phyloP scores from a whole-genome alignment of 1,140 invertebrate genomes.

The Grapholita molesta region DNA sequence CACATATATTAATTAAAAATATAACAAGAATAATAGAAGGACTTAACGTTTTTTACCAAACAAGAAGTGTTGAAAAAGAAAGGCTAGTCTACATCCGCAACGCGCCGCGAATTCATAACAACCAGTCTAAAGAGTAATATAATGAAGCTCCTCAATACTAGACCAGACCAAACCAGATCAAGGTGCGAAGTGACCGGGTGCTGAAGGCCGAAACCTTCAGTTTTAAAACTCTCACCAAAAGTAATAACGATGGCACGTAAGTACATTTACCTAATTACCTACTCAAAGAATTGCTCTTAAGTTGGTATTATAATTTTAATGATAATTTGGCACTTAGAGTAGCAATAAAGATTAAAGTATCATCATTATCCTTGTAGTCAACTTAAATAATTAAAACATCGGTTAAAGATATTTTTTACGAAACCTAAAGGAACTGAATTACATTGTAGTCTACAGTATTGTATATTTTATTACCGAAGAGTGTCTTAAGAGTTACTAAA shows the following conservation, averaged over 20 bases:
- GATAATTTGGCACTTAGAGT: background rate
- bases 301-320: background rate
- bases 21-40: background rate
- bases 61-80: background rate
- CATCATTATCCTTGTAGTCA: background rate
- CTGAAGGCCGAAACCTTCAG: background rate
- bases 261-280: background rate
- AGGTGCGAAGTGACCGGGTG: constrained; percentile 5
- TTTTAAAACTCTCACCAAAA: constrained; percentile 3
- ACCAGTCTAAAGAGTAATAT: background rate
- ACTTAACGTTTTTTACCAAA: background rate
- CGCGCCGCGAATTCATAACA: background rate
- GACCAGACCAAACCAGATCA: background rate
- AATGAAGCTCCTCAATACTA: background rate
- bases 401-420: background rate
- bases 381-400: background rate
- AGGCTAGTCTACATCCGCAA: background rate
- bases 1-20: no score
- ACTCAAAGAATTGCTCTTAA: no score
- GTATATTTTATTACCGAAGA: background rate
- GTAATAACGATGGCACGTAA: background rate
- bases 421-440: background rate
- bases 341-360: background rate
- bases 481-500: background rate
- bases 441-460: background rate